Base-by-base conservation (phyloP, 1,140 invertebrate species). In the Sitophilus oryzae region DNA sequence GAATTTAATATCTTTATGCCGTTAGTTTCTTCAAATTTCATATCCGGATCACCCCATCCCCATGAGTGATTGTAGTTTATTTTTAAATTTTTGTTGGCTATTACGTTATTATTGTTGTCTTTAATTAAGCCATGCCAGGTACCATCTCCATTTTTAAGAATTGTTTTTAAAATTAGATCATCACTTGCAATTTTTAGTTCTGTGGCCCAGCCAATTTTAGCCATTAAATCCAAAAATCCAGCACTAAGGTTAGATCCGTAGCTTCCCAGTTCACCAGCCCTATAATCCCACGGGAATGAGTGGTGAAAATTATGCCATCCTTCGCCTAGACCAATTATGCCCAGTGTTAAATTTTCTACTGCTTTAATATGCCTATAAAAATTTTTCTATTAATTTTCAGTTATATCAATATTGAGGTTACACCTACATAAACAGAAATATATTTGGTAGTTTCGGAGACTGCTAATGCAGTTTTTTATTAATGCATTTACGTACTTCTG, bases 261-360 rank as follows among this genome's bases (percentile, higher is more conserved):
- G 44, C 74, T 73, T 11, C 76, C 76, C 47, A 80, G 64, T 62
- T 91, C 88, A 38, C 81, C 81, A 25, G 84, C 78, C 43, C 79
- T 79, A 68, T 88, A 88, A 43, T 76, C 74, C 72, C 86, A 89
- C 0, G 92, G 92, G 70, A 95, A 94, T 0, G 84, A 84, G 71
- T 95, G 91, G 61, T 96, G 93, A 68, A 93, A 96, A 73, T 93
- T 94, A 68, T 94, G 90, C 82, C 88, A 92, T 3, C 85, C 86
- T 72, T 83, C 82, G 0, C 82, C 82, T 3, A 73, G 42, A 1
- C 69, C 72, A 30, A 84, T 76, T 0, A 88, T 52, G 0, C 86
- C 77, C 0, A 90, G 86, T 0, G 76, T 71, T 11, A 76, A 71
- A 62, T 89, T 90, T 71, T 91, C 79, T 0, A 82, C 71, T 1